phyloP scores from a whole-genome alignment of 2,888 invertebrate species.

The Choristoneura rosaceana region DNA sequence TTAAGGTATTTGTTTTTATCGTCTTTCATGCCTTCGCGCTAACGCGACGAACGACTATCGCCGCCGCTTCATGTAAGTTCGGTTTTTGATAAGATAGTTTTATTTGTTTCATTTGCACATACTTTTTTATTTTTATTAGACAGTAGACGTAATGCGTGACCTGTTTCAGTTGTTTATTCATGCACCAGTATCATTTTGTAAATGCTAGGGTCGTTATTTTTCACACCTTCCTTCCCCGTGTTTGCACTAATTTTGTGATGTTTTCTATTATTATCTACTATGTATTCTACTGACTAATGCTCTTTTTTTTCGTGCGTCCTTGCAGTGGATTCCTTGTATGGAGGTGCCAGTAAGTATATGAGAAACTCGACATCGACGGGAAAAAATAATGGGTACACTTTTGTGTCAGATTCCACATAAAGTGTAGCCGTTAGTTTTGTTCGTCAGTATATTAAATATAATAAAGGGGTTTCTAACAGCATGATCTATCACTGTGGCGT shows the following conservation, averaged over 20 bases:
- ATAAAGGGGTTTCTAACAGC: constrained; percentile 29
- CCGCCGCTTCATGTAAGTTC: constrained; percentile 82
- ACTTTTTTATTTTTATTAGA: constrained; percentile 62
- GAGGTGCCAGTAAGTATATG: constrained; percentile 88
- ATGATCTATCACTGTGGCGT: constrained; percentile 32
- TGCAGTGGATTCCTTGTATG: constrained; percentile 91
- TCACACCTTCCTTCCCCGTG: constrained; percentile 55
- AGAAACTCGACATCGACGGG: constrained; percentile 14
- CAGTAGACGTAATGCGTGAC: constrained; percentile 72
- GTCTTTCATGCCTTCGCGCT: constrained; percentile 80
- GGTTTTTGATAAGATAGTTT: constrained; percentile 60
- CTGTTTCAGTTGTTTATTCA: constrained; percentile 65
- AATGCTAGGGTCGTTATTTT: constrained; percentile 54
- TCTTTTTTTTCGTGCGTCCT: constrained; percentile 70
- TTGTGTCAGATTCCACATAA: background rate
- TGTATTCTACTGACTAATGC: constrained; percentile 67
- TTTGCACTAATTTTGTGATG: constrained; percentile 62
- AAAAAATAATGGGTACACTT: background rate
- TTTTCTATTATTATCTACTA: constrained; percentile 45
- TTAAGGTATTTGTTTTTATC: constrained; percentile 78
- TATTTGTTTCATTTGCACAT: constrained; percentile 74
- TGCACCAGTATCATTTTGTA: constrained; percentile 75
- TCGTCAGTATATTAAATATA: constrained; percentile 5
- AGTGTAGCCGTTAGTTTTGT: background rate
- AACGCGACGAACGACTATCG: constrained; percentile 72